Evolutionary conservation across 2,888 invertebrate species (phyloP).

Genomic region (Heliconius aoede): DNA sequence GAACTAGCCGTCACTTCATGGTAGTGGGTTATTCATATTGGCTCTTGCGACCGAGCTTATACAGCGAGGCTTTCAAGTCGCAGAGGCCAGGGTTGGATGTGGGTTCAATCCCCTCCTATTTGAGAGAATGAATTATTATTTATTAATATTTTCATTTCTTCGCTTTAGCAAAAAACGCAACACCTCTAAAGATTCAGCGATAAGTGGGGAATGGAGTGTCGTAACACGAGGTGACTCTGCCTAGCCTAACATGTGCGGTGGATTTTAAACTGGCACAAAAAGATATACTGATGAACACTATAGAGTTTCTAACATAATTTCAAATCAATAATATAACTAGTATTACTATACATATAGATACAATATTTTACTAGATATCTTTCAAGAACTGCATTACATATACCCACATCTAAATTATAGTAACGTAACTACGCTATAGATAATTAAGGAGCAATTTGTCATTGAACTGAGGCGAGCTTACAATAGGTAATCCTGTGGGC

Average conservation of each 20-base stretch:
- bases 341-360: neutral
- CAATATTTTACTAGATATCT: neutral
- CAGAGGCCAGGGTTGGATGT: too few relatives aligned
- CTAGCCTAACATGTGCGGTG: too few relatives aligned
- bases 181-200: too few relatives aligned
- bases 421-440: constrained; percentile 60
- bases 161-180: too few relatives aligned
- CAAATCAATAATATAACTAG: neutral
- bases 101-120: too few relatives aligned
- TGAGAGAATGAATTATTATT: too few relatives aligned
- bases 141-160: too few relatives aligned
- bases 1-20: neutral
- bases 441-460: constrained; percentile 64
- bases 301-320: neutral
- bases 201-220: too few relatives aligned
- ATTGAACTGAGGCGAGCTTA: constrained; percentile 38
- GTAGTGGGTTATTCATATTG: too few relatives aligned
- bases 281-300: neutral
- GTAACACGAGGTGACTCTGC: too few relatives aligned
- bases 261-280: neutral
- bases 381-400: neutral
- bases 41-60: too few relatives aligned
- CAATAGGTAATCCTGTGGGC: constrained; percentile 39
- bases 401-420: neutral
- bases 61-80: too few relatives aligned